Percentiles rank a stretch among this genome's conserved stretches.
phyloP scores from a whole-genome alignment of 1,140 invertebrate genomes.

The Drosophila quadrilineata region DNA sequence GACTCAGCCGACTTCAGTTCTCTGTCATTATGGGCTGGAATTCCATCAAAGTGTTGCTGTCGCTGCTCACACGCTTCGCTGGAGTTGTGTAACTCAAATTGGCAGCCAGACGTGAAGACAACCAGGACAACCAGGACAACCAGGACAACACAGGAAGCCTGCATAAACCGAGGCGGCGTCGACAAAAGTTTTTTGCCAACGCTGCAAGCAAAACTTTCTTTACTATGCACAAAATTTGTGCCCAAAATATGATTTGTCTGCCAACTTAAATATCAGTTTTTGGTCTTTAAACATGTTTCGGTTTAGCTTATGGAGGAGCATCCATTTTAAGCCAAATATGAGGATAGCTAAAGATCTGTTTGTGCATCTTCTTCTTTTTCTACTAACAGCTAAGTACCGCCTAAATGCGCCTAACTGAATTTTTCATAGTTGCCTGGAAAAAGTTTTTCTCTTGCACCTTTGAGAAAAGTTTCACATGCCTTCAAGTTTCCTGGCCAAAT shows the following conservation, averaged over 20 bases:
- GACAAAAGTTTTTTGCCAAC: constrained; percentile 64
- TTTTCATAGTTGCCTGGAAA: constrained; percentile 51
- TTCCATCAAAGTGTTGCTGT: constrained; percentile 62
- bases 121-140: constrained; percentile 5
- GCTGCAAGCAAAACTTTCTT: constrained; percentile 70
- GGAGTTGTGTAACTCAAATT: constrained; percentile 72
- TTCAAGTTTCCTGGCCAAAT: constrained; percentile 50
- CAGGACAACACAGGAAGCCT: constrained; percentile 28
- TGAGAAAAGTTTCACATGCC: constrained; percentile 53
- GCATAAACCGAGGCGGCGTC: constrained; percentile 12
- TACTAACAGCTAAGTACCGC: constrained; percentile 23
- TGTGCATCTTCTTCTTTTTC: constrained; percentile 12
- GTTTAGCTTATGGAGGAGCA: constrained; percentile 23
- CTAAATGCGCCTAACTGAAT: constrained; percentile 72
- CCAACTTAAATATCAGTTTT: constrained; percentile 46
- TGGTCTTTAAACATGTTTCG: constrained; percentile 53
- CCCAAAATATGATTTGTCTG: constrained; percentile 60
- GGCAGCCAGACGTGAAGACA: constrained; percentile 37
- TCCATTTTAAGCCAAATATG: background rate
- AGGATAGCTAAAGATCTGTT: too few species aligned
- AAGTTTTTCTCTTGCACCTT: constrained; percentile 66
- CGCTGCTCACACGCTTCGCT: constrained; percentile 68
- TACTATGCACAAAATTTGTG: constrained; percentile 62
- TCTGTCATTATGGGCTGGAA: constrained; percentile 45
- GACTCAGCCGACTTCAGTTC: constrained; percentile 21